Base-by-base conservation (phyloP, 2,888 invertebrate species). In the Sinotaia quadrata region DNA sequence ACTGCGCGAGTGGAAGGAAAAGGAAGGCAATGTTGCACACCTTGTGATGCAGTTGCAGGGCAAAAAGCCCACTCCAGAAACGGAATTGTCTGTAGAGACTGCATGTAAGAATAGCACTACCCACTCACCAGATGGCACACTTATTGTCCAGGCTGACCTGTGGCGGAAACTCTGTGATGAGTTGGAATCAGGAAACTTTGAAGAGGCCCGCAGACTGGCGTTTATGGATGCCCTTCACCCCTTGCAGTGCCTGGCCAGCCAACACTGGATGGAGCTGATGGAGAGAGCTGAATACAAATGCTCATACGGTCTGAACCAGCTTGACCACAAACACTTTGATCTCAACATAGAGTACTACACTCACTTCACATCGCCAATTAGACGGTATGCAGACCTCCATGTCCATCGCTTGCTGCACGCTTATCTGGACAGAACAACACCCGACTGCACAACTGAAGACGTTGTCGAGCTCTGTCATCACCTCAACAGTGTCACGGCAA, bases 291-390 rank as follows among this genome's bases (percentile, higher is more conserved):
- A 67, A 2, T 78, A 78, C 65, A 67, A 52, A 29, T 76, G 76
- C 47, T 58, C 72, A 60, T n/a, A 61, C n/a, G 44, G 56, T 21
- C 56, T 65, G n/a, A 65, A 56, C 56, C 29, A 41, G 12, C 37
- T 58, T 15, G 71, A 75, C 21, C 63, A 62, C 1, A 67, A 29
- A 21, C 81, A 80, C 69, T 80, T 75, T 52, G 74, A 74, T 58
- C 66, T 80, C 4, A 60, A 74, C 31, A 73, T 75, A 37, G 21
- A 62, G 72, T 21, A 74, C 0, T 79, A 79, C 66, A 73, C 72
- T 0, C 79, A 79, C 49, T 78, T 79, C 67, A 79, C 79, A 4
- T 79, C 79, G n/a, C 79, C 79, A 18, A 75, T 79, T n/a, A 63
- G 79, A 36, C 51, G 79, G 36, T 79, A 75, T 63, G 72, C 68